Conservation (phyloP, 2,113 vertebrate species). For the Bubo bubo region DNA sequence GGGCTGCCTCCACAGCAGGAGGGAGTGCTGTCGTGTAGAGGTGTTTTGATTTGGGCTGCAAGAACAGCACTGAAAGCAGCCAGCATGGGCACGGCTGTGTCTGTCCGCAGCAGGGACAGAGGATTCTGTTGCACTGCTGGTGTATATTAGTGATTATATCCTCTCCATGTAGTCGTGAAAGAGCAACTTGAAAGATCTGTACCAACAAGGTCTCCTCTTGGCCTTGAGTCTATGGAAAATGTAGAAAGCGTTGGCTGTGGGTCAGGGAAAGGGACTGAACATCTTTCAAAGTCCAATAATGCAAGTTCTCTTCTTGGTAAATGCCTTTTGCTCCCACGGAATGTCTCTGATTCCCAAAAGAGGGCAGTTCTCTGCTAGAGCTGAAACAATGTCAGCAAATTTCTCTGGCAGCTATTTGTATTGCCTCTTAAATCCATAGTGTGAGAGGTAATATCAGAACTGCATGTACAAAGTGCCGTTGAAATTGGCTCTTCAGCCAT, state of each 20-base stretch:
- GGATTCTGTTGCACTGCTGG: neutral
- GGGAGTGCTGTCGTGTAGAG: neutral
- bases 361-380: neutral
- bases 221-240: neutral
- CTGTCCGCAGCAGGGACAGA: neutral
- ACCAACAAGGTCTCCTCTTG: neutral
- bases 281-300: neutral
- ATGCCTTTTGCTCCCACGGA: neutral
- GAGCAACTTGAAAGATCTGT: neutral
- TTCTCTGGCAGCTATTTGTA: neutral
- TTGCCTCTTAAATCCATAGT: neutral
- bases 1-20: accelerated
- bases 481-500: neutral
- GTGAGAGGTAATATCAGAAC: neutral
- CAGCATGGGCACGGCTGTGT: accelerated
- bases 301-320: neutral
- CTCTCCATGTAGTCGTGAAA: neutral
- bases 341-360: neutral
- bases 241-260: neutral
- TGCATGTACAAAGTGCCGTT: neutral
- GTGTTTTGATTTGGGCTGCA: neutral
- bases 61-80: neutral
- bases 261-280: neutral
- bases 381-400: neutral
- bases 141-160: neutral